phyloP scores from a whole-genome alignment of 2,797 vertebrate genomes.

The Chiroxiphia lanceolata region DNA sequence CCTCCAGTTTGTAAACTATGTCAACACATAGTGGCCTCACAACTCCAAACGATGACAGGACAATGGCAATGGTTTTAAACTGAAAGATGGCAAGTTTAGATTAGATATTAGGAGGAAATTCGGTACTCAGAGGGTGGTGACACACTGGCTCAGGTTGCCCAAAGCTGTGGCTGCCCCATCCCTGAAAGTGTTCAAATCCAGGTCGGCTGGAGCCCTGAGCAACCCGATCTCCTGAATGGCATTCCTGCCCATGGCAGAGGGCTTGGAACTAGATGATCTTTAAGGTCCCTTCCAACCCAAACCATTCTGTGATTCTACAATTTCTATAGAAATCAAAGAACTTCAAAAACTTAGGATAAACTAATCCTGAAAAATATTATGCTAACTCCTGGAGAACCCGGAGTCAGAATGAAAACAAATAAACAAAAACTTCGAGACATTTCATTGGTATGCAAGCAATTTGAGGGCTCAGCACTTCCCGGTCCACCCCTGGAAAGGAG shows the following conservation, averaged over 20 bases:
- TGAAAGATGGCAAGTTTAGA: neutral
- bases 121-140: neutral
- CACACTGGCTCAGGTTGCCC: neutral
- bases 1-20: neutral
- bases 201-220: neutral
- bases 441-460: constrained; percentile 41
- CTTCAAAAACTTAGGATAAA: neutral
- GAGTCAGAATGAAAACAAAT: constrained; percentile 37
- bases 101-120: neutral
- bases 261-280: neutral
- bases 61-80: neutral
- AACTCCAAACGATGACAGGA: neutral
- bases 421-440: neutral
- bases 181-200: neutral
- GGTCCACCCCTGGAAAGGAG: neutral
- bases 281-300: neutral
- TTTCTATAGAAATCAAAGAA: neutral
- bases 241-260: neutral
- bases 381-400: neutral
- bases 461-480: constrained; percentile 11
- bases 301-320: neutral
- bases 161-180: neutral
- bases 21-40: neutral
- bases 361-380: neutral
- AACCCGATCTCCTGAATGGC: neutral